phyloP scores from a whole-genome alignment of 1,140 invertebrate genomes.

The Drosophila fuyamai region DNA sequence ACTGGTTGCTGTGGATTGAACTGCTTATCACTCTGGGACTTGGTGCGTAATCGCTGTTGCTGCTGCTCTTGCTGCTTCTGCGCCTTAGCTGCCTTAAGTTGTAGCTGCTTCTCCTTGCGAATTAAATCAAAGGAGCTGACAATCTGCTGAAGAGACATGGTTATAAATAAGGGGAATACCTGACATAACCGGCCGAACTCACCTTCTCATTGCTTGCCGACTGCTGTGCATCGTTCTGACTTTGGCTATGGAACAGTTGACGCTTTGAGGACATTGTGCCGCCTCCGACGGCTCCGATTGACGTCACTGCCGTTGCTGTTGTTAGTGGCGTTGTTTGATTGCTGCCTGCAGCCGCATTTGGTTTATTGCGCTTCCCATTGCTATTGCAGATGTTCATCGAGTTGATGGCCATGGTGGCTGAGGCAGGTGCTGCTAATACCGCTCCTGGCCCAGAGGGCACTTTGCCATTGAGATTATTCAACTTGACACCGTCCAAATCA shows the following conservation, averaged over 20 bases:
- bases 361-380: conserved; percentile 65
- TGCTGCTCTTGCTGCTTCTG: conserved; percentile 63
- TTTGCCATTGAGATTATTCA: conserved; percentile 80
- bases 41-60: conserved; percentile 63
- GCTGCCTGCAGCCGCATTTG: conserved; percentile 73
- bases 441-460: conserved; percentile 11
- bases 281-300: conserved; percentile 18
- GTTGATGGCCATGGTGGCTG: conserved; percentile 8
- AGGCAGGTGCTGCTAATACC: conserved; percentile 27
- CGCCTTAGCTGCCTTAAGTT: conserved; percentile 65
- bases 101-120: conserved; percentile 80
- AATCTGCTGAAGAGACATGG: conserved; percentile 43
- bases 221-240: conserved; percentile 76
- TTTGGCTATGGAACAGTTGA: conserved; percentile 82
- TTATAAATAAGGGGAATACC: background rate
- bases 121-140: conserved; percentile 83
- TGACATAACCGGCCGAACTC: conserved; percentile 4
- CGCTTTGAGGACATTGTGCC: conserved; percentile 58
- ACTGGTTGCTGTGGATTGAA: conserved; percentile 50
- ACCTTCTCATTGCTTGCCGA: conserved; percentile 71
- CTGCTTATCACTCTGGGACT: conserved; percentile 67
- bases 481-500: conserved; percentile 85
- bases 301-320: conserved; percentile 25
- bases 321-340: conserved; percentile 57
- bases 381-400: conserved; percentile 65